phyloP scores from a whole-genome alignment of 2,888 invertebrate species.

The Vannuccia rotundouncinata region DNA sequence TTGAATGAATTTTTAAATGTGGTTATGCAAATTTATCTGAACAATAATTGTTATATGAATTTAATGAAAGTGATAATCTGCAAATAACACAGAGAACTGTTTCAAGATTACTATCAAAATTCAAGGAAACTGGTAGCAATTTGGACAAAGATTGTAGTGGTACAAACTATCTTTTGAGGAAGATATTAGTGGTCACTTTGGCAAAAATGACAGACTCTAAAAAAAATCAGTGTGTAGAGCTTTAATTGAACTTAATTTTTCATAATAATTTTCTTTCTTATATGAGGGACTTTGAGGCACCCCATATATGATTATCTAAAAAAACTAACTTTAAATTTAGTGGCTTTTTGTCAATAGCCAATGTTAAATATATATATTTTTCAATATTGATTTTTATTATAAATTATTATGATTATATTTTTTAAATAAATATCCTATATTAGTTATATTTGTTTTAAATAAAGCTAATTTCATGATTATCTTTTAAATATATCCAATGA shows the following conservation, averaged over 20 bases:
- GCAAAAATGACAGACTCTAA: not conserved
- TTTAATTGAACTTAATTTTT: not conserved
- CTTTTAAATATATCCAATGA: too few relatives aligned
- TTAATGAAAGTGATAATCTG: not conserved
- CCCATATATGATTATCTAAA: too few relatives aligned
- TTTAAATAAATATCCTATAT: too few relatives aligned
- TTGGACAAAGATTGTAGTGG: slow-evolving; percentile 9
- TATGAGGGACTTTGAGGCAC: too few relatives aligned
- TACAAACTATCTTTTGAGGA: not conserved
- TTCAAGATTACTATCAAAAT: slow-evolving; percentile 4
- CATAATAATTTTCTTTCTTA: too few relatives aligned
- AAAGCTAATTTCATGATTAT: too few relatives aligned
- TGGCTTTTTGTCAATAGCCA: too few relatives aligned
- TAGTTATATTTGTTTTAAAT: too few relatives aligned
- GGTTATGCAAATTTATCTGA: slow-evolving; percentile 8
- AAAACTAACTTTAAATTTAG: too few relatives aligned
- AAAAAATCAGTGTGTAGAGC: not conserved
- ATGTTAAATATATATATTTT: too few relatives aligned
- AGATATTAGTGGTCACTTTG: not conserved
- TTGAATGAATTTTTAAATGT: not conserved
- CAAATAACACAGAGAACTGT: not conserved
- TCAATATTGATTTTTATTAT: too few relatives aligned
- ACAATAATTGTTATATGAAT: not conserved
- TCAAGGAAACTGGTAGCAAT: not conserved
- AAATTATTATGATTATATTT: too few relatives aligned